Evolutionary conservation across 53 echinoderm and acorn worm genomes (phyloP), one percentile per base, ranked within the genome.

Genomic region (Echinometra lucunter): DNA sequence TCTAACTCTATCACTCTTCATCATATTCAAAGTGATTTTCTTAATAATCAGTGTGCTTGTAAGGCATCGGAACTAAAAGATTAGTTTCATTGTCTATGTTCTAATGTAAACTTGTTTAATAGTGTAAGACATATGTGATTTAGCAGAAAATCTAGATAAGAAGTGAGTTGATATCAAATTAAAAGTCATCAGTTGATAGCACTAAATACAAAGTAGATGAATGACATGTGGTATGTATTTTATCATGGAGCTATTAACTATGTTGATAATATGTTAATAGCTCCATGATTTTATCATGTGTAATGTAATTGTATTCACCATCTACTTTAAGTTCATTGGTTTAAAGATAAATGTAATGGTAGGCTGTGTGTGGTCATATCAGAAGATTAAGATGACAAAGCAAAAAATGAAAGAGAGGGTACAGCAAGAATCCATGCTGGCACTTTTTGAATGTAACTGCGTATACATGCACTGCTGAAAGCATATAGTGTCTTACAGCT

Each of bases 401-500:
- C 85, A 85, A 45, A 85, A 28, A 47, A 2, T 81, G 9, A 49
- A 85, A 47, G 23, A 47, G 85, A 85, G 85, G 85, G 85, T 85
- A 85, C 49, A 18, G 11, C 47, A 47, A 23, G 9, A 19, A 83
- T 81, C 21, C 40, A 44, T 44, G 81, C 81, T 3, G 32, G 74
- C 32, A 74, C n/a, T 32, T 13, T 53, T 53, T 53, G 8, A 11
- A 63, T 63, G 4, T 63, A 63, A 44, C 4, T 9, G 5, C 6
- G n/a, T n/a, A 42, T 78, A 21, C 35, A 42, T 21, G 3, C 38
- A 40, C 35, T 42, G 19, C 78, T 42, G n/a, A n/a, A n/a, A 40
- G 42, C 35, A 35, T 6, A 40, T 78, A 4, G 53, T 49, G 9
- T 49, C 4, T 53, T 53, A 63, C 38, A 19, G 42, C 75, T 37